Conservation (phyloP, 2,113 vertebrate genomes). For the Atrichornis clamosus region DNA sequence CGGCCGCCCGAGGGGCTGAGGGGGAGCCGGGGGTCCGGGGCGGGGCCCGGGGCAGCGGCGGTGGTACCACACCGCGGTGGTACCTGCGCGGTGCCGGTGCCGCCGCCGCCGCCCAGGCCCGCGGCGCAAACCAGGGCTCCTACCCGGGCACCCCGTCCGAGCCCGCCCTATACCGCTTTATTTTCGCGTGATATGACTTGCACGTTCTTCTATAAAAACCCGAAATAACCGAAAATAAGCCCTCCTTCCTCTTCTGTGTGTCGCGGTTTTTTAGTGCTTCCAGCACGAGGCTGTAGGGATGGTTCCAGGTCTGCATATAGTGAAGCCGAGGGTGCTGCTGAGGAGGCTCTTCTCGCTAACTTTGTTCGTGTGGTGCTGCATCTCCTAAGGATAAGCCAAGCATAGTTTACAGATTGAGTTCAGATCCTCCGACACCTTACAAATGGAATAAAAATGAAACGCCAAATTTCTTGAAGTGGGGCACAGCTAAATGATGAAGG, state of each 20-base stretch:
- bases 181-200: not conserved
- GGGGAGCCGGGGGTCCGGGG: not conserved
- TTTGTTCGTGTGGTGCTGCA: not conserved
- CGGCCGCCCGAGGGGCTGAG: not conserved
- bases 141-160: not conserved
- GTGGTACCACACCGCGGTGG: not conserved
- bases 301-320: not conserved
- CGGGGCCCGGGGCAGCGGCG: not conserved
- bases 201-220: not conserved
- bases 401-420: not conserved
- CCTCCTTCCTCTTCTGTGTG: not conserved
- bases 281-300: not conserved
- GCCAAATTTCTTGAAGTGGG: accelerated
- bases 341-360: not conserved
- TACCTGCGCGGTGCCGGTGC: not conserved
- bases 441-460: not conserved
- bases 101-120: not conserved
- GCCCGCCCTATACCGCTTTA: not conserved
- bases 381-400: not conserved
- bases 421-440: not conserved
- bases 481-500: too few species aligned
- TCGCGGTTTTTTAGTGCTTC: not conserved
- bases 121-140: not conserved
- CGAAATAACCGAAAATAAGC: not conserved
- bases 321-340: not conserved